Base-by-base conservation (phyloP, 2,113 vertebrate species). In the Chascanopsetta lugubris region DNA sequence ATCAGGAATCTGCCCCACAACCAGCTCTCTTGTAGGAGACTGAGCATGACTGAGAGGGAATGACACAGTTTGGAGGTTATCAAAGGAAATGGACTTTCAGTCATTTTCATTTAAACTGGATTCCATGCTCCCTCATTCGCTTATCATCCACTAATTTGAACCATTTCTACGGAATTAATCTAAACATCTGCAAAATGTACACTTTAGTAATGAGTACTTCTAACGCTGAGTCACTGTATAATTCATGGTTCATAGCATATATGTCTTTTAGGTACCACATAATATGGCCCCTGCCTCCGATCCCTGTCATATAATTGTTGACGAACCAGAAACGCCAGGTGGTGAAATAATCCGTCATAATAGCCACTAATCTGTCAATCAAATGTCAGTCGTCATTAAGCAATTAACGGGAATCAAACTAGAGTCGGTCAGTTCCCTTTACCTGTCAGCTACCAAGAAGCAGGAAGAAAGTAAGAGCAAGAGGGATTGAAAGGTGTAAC, bases 311-410 rank as follows among this genome's bases (percentile, higher is more conserved):
- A 32, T 46, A 15, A 5, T 18, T 30, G 42, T 5, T 40, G 5
- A 1, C n/a, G 22, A 2, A 29, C 13, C 18, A 46, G 22, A 49
- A 12, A 51, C 27, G 43, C 22, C 9, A 18, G 29, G 29, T 24
- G 8, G 13, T 20, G 5, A 4, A 30, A 8, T 48, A 6, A 54
- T 38, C 36, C 24, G 38, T 46, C 21, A 45, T 61, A 51, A 2
- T 24, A 8, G 15, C 40, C 40, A 24, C 9, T 5, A 30, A 38
- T 25, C 42, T 55, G 34, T 55, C 62, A 75, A 0, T 71, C 50
- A 62, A 42, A 0, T 25, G 50, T 25, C 30, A 20, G 3, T 47
- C 9, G 2, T 53, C 51, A 80, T 51, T 13, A 38, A 25, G 1
- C 32, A 6, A 21, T 48, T 21, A 8, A 3, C 22, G 13, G 30